phyloP scores from a whole-genome alignment of 2,888 invertebrate species.

The Tipula vernalis region DNA sequence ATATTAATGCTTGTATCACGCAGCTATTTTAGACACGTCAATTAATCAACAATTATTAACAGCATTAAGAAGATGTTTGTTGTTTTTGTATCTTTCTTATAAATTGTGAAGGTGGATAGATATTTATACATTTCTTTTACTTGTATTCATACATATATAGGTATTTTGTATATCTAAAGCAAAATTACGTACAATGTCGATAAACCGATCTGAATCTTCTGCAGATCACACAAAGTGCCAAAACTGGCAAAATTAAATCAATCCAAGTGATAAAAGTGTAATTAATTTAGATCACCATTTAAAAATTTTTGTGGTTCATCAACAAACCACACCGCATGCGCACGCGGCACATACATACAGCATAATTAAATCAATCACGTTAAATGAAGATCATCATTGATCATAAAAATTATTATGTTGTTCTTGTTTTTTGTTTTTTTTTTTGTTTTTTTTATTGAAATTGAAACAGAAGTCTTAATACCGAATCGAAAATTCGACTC shows the following conservation, averaged over 20 bases:
- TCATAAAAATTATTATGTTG: neutral
- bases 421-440: neutral
- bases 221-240: neutral
- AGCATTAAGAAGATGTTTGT: slow-evolving; percentile 28
- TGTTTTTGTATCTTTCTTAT: neutral
- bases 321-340: neutral
- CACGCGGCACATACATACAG: neutral
- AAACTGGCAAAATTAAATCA: neutral
- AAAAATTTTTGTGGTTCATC: neutral
- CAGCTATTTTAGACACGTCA: slow-evolving; percentile 22
- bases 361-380: neutral
- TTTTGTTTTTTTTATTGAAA: neutral
- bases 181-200: neutral
- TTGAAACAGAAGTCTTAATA: neutral
- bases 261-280: neutral
- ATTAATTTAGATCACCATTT: neutral
- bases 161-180: neutral
- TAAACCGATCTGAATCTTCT: neutral
- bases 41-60: slow-evolving; percentile 36
- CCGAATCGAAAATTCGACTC: neutral
- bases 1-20: slow-evolving; percentile 12
- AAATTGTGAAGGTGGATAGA: slow-evolving; percentile 6
- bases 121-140: neutral
- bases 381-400: neutral
- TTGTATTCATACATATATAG: neutral